phyloP scores from a whole-genome alignment of 2,888 invertebrate genomes.

The Eugnorisma glareosa region DNA sequence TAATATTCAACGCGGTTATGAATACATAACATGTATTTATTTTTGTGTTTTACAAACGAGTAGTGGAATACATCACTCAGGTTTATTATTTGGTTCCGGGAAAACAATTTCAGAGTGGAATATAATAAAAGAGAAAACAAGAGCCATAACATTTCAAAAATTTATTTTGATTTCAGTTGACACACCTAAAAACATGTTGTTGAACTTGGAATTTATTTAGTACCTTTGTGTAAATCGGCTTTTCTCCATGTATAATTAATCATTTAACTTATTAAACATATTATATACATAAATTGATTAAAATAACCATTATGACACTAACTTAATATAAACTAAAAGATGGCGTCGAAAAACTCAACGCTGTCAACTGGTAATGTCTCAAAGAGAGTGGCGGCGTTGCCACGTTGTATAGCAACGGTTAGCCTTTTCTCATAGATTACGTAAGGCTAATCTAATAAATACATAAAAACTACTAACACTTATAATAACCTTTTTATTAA shows the following conservation, averaged over 20 bases:
- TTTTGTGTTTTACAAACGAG: constrained; percentile 50
- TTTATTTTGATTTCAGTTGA: neutral
- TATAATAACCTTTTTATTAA: neutral
- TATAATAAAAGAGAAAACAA: constrained; percentile 14
- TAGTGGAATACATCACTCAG: constrained; percentile 48
- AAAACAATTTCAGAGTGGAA: constrained; percentile 31
- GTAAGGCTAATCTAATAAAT: neutral
- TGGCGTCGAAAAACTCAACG: too few species aligned
- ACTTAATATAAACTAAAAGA: neutral
- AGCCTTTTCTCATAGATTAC: neutral
- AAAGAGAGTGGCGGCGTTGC: too few species aligned
- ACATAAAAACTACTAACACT: neutral
- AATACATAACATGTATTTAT: constrained; percentile 66
- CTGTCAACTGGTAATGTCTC: too few species aligned
- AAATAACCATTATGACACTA: too few species aligned
- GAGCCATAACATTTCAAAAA: too few species aligned
- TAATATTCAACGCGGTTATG: constrained; percentile 69
- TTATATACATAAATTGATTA: too few species aligned
- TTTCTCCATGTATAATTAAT: too few species aligned
- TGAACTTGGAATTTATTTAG: neutral
- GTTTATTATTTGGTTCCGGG: constrained; percentile 26
- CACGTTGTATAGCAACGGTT: too few species aligned
- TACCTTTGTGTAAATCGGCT: neutral
- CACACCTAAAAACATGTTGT: neutral
- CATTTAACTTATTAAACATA: too few species aligned